A percentile compares a stretch with the other conserved stretches of the same genome.
Evolutionary conservation across 2,888 invertebrate species (phyloP).

Genomic region (Cacoxenus indagator): DNA sequence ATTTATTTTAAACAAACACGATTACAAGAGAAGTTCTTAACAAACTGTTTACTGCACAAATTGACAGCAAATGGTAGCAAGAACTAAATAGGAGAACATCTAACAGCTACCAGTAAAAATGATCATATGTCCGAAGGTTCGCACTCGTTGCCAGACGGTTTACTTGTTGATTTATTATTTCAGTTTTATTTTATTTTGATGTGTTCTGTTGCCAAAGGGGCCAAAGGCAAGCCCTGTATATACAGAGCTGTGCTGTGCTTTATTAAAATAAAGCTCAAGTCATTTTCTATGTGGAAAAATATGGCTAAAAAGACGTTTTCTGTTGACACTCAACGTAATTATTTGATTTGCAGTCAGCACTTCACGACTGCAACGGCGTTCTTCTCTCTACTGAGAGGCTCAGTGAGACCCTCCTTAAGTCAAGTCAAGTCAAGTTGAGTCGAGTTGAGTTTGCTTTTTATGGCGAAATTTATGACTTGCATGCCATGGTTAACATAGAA

Average conservation of each 20-base stretch:
- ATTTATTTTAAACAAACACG: neutral
- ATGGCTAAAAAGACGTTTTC: conserved; percentile 38
- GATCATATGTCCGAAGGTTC: neutral
- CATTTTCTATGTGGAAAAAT: neutral
- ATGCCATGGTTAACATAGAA: neutral
- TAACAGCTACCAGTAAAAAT: conserved; percentile 8
- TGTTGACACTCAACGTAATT: conserved; percentile 61
- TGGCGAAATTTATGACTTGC: conserved; percentile 39
- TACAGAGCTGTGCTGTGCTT: too few relatives aligned
- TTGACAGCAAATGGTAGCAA: conserved; percentile 43
- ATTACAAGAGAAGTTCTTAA: neutral
- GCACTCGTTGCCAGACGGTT: neutral
- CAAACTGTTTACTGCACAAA: conserved; percentile 26
- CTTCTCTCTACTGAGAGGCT: too few relatives aligned
- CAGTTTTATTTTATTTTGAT: too few relatives aligned
- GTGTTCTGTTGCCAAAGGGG: too few relatives aligned
- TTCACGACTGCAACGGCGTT: neutral
- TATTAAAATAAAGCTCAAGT: too few relatives aligned
- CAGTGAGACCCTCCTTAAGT: too few relatives aligned
- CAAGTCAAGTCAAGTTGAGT: too few relatives aligned
- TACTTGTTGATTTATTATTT: too few relatives aligned
- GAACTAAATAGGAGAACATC: neutral
- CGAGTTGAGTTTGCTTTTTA: too few relatives aligned
- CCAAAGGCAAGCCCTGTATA: too few relatives aligned
- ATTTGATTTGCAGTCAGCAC: conserved; percentile 40